These are phyloP conservation scores for Ectemnius continuus DNA, from an alignment of 2,888 invertebrate genomes.

Conservation along the genomic window DNA sequence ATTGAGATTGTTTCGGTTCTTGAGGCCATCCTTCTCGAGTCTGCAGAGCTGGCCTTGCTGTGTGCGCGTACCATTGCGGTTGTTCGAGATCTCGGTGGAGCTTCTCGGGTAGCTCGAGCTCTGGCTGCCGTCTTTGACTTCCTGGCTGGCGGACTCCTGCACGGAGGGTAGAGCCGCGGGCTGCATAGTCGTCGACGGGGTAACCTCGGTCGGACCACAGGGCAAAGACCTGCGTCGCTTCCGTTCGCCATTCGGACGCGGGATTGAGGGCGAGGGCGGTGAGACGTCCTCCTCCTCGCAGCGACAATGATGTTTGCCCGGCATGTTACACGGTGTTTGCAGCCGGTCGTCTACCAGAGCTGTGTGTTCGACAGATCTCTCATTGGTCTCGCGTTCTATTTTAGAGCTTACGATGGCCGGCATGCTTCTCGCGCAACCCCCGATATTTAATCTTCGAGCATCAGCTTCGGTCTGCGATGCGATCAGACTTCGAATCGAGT, in stretches of 20 bases:
- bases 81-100: slow-evolving; percentile 40
- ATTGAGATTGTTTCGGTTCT: slow-evolving; percentile 48
- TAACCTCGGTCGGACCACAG: slow-evolving; percentile 71
- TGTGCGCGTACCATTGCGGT: slow-evolving; percentile 31
- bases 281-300: slow-evolving; percentile 85
- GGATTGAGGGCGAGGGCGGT: slow-evolving; percentile 71
- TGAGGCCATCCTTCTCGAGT: slow-evolving; percentile 42
- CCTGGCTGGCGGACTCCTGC: slow-evolving; percentile 26
- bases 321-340: slow-evolving; percentile 85
- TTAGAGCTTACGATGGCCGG: not conserved
- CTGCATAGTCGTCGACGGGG: slow-evolving; percentile 67
- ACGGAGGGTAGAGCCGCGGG: slow-evolving; percentile 50
- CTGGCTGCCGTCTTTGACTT: slow-evolving; percentile 16
- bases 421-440: not conserved
- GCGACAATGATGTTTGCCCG: slow-evolving; percentile 88
- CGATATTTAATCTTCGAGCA: slow-evolving; percentile 10
- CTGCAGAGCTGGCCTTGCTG: slow-evolving; percentile 26
- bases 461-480: slow-evolving; percentile 6
- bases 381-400: not conserved
- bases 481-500: not conserved
- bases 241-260: slow-evolving; percentile 70
- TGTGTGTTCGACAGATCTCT: slow-evolving; percentile 32
- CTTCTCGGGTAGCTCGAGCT: slow-evolving; percentile 43
- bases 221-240: slow-evolving; percentile 75
- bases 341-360: slow-evolving; percentile 84